Percentiles rank a stretch among this genome's conserved stretches.
Conservation (phyloP, 2,113 vertebrate genomes). For the Gavia stellata region DNA sequence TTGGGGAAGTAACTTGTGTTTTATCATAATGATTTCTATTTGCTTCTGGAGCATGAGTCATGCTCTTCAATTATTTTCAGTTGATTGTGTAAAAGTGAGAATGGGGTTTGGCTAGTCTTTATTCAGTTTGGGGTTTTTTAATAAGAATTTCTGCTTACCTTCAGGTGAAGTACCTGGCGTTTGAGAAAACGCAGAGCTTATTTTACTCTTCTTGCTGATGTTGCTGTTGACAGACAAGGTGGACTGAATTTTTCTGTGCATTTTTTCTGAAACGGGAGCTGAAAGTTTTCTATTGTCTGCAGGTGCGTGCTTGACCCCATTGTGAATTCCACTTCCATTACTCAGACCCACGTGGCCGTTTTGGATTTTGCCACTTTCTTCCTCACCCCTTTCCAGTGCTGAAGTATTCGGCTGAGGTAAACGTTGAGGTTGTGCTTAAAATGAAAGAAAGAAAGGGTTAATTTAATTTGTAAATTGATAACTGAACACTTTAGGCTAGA, state of each 20-base stretch:
- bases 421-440: constrained; percentile 86
- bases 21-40: constrained; percentile 54
- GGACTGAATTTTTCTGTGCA: constrained; percentile 92
- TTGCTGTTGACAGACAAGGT: constrained; percentile 92
- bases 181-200: constrained; percentile 85
- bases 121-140: neutral
- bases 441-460: neutral
- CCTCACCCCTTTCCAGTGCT: constrained; percentile 69
- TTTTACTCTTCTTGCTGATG: constrained; percentile 87
- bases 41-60: constrained; percentile 45
- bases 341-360: constrained; percentile 71
- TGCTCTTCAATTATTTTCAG: constrained; percentile 47
- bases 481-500: neutral
- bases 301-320: constrained; percentile 51
- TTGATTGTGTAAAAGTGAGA: constrained; percentile 14
- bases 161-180: constrained; percentile 88
- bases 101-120: neutral
- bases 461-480: neutral
- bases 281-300: constrained; percentile 77
- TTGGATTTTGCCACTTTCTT: constrained; percentile 74
- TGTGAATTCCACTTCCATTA: constrained; percentile 79
- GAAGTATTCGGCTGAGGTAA: constrained; percentile 74
- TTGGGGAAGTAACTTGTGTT: constrained; percentile 35
- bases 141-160: constrained; percentile 76
- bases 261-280: constrained; percentile 86